These are phyloP conservation scores for Trichopria drosophilae DNA, from an alignment of 2,888 invertebrate species.

Conservation along the genomic window DNA sequence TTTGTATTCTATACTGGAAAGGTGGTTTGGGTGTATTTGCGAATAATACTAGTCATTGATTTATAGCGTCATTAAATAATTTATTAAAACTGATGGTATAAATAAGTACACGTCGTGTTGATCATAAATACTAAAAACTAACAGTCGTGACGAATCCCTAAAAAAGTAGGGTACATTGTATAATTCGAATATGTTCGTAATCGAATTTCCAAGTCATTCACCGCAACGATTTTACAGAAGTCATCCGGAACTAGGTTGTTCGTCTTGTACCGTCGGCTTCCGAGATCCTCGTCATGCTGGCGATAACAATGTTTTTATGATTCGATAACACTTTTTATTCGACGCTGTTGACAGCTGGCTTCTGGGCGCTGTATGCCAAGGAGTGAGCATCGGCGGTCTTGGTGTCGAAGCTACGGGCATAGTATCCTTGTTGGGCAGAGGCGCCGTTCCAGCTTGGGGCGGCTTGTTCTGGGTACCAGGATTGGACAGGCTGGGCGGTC, in stretches of 20 bases:
- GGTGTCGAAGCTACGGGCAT: conserved; percentile 59
- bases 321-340: conserved; percentile 10
- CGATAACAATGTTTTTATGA: conserved; percentile 16
- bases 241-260: too few relatives aligned
- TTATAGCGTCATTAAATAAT: conserved; percentile 31
- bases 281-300: too few relatives aligned
- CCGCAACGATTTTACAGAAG: too few relatives aligned
- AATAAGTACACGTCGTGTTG: conserved; percentile 36
- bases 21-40: conserved; percentile 21
- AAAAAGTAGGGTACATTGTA: neutral
- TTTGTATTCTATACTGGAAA: conserved; percentile 16
- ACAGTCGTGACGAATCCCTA: conserved; percentile 40
- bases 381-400: conserved; percentile 68
- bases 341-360: conserved; percentile 50
- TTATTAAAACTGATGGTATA: conserved; percentile 35
- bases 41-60: neutral
- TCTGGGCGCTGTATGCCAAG: conserved; percentile 72
- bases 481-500: conserved; percentile 37
- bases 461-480: conserved; percentile 15
- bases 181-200: too few relatives aligned
- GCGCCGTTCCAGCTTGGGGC: conserved; percentile 51
- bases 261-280: too few relatives aligned
- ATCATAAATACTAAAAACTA: conserved; percentile 49
- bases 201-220: too few relatives aligned
- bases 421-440: conserved; percentile 50